Base-by-base conservation (phyloP, 2,113 vertebrate species). In the Porphyrio hochstetteri region DNA sequence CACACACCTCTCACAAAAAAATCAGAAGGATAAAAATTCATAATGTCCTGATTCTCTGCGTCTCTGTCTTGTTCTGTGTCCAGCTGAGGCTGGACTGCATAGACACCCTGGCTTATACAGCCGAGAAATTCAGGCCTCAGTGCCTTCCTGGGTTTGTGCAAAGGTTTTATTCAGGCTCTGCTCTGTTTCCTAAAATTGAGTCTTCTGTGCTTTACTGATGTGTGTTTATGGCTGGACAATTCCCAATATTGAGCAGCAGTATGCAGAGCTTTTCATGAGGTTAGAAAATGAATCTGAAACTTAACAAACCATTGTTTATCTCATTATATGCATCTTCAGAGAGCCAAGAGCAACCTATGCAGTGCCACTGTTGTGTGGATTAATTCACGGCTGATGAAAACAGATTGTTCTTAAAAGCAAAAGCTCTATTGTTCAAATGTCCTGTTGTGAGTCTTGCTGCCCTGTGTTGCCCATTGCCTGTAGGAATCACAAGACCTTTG, bases 231-330 rank as follows among this genome's bases (percentile, higher is more conserved):
- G 23, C 59, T n/a, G 33, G 83, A 88, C 84, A 76, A 88, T 68
- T 95, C 78, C 72, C 90, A 55, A 2, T 29, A 57, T 4, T 4
- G 20, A 71, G 59, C 84, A 69, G 33, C 75, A 80, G 55, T 46
- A 29, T 2, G 24, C 60, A 64, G 82, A 84, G 80, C 84, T 92
- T 59, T 90, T 63, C 24, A 67, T 44, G 35, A 86, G 20, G 80
- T 77, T 69, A 61, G 84, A 95, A 94, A 97, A 61, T 82, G 16
- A 95, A 88, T 90, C 76, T 23, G 18, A 93, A 93, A 84, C 90
- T 68, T 94, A 93, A 95, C 71, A 93, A 78, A 52, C 76, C 87
- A 71, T 85, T 92, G 88, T 90, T 94, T 96, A 82, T 97, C 65
- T 90, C 85, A 53, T 81, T 81, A 60, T 40, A 17, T 79, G 57